Conservation (phyloP, 2,113 vertebrate species). For the Ranitomeya variabilis region DNA sequence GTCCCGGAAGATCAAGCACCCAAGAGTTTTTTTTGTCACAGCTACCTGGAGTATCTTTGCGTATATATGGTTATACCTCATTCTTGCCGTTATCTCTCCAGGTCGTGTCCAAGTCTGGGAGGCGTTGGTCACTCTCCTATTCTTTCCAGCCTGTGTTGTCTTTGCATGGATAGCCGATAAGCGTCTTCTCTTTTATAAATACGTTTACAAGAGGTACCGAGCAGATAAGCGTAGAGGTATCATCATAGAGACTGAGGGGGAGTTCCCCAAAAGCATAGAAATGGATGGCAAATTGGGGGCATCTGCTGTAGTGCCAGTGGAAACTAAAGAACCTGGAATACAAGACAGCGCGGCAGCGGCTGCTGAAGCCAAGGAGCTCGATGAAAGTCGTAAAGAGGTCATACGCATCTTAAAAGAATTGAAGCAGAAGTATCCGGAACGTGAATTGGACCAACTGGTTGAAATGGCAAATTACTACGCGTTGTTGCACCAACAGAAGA, state of each 20-base stretch:
- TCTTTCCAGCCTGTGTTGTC: conserved; percentile 91
- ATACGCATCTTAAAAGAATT: conserved; percentile 95
- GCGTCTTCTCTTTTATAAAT: conserved; percentile 95
- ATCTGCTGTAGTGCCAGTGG: conserved; percentile 59
- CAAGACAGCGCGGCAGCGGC: conserved; percentile 60
- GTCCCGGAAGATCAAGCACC: conserved; percentile 89
- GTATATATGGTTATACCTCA: conserved; percentile 96
- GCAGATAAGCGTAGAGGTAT: conserved; percentile 91
- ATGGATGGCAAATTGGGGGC: conserved; percentile 78
- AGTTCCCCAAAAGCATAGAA: conserved; percentile 83
- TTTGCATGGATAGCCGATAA: conserved; percentile 95
- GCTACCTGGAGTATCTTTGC: conserved; percentile 98
- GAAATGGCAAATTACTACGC: conserved; percentile 95
- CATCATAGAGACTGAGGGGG: conserved; percentile 90
- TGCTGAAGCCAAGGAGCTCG: conserved; percentile 82
- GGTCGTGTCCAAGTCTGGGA: conserved; percentile 94
- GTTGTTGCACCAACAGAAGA: conserved; percentile 94
- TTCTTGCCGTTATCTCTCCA: conserved; percentile 87
- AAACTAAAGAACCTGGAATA: conserved; percentile 63
- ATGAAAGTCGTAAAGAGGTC: conserved; percentile 91
- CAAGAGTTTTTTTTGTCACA: conserved; percentile 94
- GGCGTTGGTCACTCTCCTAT: conserved; percentile 87
- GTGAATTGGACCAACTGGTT: conserved; percentile 90
- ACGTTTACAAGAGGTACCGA: conserved; percentile 93
- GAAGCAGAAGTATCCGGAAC: conserved; percentile 93